phyloP scores from a whole-genome alignment of 2,888 invertebrate species.

The Thera britannica region DNA sequence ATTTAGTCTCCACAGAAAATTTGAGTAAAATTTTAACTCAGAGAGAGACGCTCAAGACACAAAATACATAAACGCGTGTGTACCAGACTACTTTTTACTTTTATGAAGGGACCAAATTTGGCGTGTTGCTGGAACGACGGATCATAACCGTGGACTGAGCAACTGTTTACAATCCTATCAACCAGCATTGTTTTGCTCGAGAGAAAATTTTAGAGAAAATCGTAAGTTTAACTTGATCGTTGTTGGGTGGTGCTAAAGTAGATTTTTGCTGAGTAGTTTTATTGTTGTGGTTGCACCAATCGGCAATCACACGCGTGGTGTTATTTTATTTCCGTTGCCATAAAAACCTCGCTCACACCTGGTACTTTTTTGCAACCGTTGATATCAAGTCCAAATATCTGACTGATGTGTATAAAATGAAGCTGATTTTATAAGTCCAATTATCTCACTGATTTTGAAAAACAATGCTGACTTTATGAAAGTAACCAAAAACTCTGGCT shows the following conservation, averaged over 20 bases:
- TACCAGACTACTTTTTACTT: conserved; percentile 75
- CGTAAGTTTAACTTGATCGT: conserved; percentile 51
- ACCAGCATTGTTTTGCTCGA: conserved; percentile 64
- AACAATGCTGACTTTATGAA: too few relatives aligned
- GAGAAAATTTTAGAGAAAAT: conserved; percentile 32
- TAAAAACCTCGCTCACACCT: conserved; percentile 70
- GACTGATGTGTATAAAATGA: neutral
- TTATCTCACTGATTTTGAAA: too few relatives aligned
- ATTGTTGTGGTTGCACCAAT: conserved; percentile 62
- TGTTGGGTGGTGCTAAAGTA: conserved; percentile 47
- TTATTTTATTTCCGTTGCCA: conserved; percentile 68
- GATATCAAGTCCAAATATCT: conserved; percentile 45
- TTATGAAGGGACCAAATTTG: conserved; percentile 78
- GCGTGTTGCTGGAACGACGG: conserved; percentile 77
- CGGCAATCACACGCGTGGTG: conserved; percentile 61
- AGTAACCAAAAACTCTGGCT: too few relatives aligned
- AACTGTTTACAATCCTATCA: conserved; percentile 76
- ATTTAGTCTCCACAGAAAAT: conserved; percentile 30
- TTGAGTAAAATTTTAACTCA: conserved; percentile 39
- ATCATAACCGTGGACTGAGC: conserved; percentile 80
- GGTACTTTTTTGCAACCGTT: conserved; percentile 59
- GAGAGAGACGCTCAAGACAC: conserved; percentile 43
- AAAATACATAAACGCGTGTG: conserved; percentile 61
- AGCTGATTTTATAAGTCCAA: too few relatives aligned
- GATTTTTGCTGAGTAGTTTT: conserved; percentile 45